Percentiles rank a stretch among this genome's conserved stretches.
These are phyloP conservation scores for Drosophila basisetae DNA, from an alignment of 2,888 invertebrate genomes.

Conservation along the genomic window DNA sequence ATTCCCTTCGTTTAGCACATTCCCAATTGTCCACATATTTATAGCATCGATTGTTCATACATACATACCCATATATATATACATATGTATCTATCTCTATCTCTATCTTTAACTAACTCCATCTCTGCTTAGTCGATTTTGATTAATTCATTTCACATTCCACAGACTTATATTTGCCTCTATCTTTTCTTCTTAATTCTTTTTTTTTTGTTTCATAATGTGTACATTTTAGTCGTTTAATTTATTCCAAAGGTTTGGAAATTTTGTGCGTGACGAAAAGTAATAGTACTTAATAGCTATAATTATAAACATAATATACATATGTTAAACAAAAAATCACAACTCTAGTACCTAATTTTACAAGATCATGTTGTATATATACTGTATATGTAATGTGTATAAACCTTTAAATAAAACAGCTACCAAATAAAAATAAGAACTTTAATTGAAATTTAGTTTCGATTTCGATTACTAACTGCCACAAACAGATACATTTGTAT, in stretches of 20 bases:
- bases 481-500: not conserved
- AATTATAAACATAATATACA: conserved; percentile 60
- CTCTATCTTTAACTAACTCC: not conserved
- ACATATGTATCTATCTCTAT: not conserved
- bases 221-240: conserved; percentile 81
- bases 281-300: conserved; percentile 76
- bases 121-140: conserved; percentile 1
- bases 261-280: conserved; percentile 71
- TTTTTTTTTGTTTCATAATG: conserved; percentile 68
- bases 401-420: conserved; percentile 79
- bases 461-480: not conserved
- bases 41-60: conserved; percentile 65
- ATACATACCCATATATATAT: conserved; percentile 22
- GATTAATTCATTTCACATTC: conserved; percentile 11
- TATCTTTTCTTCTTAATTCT: conserved; percentile 9
- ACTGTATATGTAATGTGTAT: conserved; percentile 65
- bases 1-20: conserved; percentile 34
- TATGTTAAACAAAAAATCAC: conserved; percentile 24
- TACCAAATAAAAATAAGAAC: conserved; percentile 64
- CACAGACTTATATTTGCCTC: conserved; percentile 23
- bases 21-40: conserved; percentile 58
- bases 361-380: conserved; percentile 75
- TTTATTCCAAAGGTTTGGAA: conserved; percentile 80
- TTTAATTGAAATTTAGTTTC: conserved; percentile 10
- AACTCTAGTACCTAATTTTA: conserved; percentile 75